Evolutionary conservation across 2,888 invertebrate species (phyloP), one percentile per base, ranked within the genome.

Genomic region (Troides helena): DNA sequence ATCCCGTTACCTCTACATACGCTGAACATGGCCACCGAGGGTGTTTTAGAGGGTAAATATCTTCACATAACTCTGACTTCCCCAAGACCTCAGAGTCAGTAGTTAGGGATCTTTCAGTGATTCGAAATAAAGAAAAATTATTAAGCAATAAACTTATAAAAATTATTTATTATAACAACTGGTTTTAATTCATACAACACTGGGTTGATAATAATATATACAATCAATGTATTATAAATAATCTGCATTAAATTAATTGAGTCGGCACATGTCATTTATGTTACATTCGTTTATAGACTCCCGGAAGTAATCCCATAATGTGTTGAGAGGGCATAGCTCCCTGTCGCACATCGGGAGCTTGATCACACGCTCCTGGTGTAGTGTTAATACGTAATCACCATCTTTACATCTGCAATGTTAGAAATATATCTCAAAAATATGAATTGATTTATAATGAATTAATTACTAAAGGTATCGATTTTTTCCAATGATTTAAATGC

Each of bases 311-410:
- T 93, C 79, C 70, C 88, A 91, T 77, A 97, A 85, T 53, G 86
- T 87, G 6, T 93, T 79, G 59, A 96, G 79, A 21, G 95, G 94
- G 81, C 97, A 97, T 6, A 97, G 93, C 74, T 95, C 94, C 4
- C 85, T 77, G 5, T 94, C 93, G 81, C 97, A 97, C 78, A 95
- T 94, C 0, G 96, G 95, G 74, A 97, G 83, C 71, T 93, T 93
- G 0, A 97, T 89, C 0, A 94, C 88, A 63, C 93, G 93, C 84
- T 97, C 97, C 87, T 97, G 97, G 79, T 97, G 96, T 75, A 97
- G 85, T 0, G 95, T 93, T 73, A 96, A 84, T 50, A 97, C 83
- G 80, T 94, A 92, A 39, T 93, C 84, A 62, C 90, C 85, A 74
- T 88, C 87, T 60, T 85, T 79, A 78, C 95, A 95, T 70, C 95